Evolutionary conservation across 2,888 invertebrate species (phyloP).

Genomic region (Tipula lateralis): DNA sequence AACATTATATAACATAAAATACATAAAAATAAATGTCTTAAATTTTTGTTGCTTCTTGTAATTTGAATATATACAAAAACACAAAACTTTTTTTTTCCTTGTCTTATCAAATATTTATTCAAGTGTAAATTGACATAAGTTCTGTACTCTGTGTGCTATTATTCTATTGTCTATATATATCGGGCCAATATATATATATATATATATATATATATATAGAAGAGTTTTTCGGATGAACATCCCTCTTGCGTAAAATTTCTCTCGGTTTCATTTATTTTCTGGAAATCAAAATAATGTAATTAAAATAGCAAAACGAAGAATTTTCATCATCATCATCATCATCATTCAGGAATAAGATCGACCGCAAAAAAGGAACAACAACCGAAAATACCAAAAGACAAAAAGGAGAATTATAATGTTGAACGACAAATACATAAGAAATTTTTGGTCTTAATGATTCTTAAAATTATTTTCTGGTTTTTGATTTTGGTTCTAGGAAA

Average conservation of each 20-base stretch:
- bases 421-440: neutral
- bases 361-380: neutral
- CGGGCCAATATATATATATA: neutral
- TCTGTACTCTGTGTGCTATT: neutral
- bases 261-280: neutral
- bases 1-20: neutral
- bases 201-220: neutral
- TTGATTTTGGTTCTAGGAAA: neutral
- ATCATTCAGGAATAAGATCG: neutral
- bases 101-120: conserved; percentile 13
- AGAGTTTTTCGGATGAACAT: neutral
- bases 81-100: neutral
- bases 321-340: neutral
- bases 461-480: neutral
- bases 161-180: neutral
- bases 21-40: conserved; percentile 19
- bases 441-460: neutral
- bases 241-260: neutral
- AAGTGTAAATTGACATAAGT: conserved; percentile 19
- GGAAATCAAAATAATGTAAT: neutral
- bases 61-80: neutral
- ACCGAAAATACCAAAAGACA: neutral
- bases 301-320: neutral
- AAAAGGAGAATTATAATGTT: neutral
- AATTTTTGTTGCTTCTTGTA: neutral